phyloP scores from a whole-genome alignment of 2,113 vertebrate species.

The Galbula dea region DNA sequence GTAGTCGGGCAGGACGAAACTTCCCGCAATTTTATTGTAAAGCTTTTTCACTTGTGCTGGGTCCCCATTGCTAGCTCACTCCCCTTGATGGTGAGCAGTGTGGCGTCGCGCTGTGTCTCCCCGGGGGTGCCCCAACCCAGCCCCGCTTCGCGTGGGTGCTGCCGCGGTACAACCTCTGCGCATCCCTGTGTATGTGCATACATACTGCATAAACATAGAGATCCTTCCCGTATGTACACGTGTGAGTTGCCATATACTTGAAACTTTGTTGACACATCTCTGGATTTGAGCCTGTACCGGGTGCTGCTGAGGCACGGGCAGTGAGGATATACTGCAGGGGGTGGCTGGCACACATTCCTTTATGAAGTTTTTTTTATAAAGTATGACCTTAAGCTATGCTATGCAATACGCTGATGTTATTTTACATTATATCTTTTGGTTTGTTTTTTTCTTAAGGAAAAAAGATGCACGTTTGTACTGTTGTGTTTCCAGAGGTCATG shows the following conservation, averaged over 20 bases:
- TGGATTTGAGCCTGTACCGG: accelerated
- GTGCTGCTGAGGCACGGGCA: not conserved
- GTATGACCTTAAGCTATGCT: not conserved
- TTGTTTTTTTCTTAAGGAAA: not conserved
- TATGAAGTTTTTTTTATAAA: accelerated
- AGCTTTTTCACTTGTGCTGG: accelerated
- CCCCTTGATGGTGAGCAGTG: not conserved
- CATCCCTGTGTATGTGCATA: too few species aligned
- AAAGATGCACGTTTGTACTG: not conserved
- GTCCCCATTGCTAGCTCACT: not conserved
- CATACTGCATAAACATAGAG: too few species aligned
- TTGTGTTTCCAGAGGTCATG: not conserved
- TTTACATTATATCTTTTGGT: not conserved
- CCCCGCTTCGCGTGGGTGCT: too few species aligned
- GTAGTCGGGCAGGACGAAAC: not conserved
- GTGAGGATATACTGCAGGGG: accelerated
- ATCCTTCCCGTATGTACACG: accelerated
- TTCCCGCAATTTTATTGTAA: not conserved
- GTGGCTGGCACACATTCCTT: accelerated
- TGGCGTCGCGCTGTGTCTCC: not conserved
- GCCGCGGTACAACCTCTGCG: too few species aligned
- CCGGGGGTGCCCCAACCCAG: too few species aligned
- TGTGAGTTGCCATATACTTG: accelerated
- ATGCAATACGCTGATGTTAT: accelerated
- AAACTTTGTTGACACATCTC: accelerated